These are phyloP conservation scores for Gadus macrocephalus DNA, from an alignment of 2,113 vertebrate genomes.

Conservation along the genomic window DNA sequence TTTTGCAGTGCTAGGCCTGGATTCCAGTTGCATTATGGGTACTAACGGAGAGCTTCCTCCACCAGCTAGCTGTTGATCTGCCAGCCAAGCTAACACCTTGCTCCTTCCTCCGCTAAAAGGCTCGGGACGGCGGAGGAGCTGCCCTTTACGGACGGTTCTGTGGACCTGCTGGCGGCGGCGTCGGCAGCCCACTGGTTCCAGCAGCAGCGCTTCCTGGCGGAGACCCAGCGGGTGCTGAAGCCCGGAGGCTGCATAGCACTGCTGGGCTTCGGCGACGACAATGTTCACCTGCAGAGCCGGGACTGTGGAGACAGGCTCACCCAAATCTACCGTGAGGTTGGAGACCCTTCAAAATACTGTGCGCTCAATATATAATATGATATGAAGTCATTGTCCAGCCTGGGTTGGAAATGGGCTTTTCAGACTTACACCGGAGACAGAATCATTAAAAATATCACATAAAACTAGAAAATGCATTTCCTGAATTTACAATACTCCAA, in stretches of 20 bases:
- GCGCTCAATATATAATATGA: not conserved
- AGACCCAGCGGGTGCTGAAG: conserved; percentile 69
- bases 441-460: no score
- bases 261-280: conserved; percentile 48
- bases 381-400: not conserved
- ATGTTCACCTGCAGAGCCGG: conserved; percentile 50
- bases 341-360: not conserved
- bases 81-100: no score
- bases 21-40: no score
- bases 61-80: no score
- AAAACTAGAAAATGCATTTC: no score
- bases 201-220: conserved; percentile 60
- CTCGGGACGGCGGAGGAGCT: conserved; percentile 73
- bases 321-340: conserved; percentile 67
- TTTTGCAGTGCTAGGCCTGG: no score
- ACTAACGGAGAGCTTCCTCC: no score
- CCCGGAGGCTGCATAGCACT: conserved; percentile 73
- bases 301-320: conserved; percentile 67
- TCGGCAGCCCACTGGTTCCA: conserved; percentile 81
- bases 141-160: conserved; percentile 66
- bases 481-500: no score
- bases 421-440: no score
- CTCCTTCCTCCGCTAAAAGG: conserved; percentile 42
- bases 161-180: conserved; percentile 74
- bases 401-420: not conserved